These are phyloP conservation scores for Pemphredon lugubris DNA, from an alignment of 2,888 invertebrate species.

Conservation along the genomic window DNA sequence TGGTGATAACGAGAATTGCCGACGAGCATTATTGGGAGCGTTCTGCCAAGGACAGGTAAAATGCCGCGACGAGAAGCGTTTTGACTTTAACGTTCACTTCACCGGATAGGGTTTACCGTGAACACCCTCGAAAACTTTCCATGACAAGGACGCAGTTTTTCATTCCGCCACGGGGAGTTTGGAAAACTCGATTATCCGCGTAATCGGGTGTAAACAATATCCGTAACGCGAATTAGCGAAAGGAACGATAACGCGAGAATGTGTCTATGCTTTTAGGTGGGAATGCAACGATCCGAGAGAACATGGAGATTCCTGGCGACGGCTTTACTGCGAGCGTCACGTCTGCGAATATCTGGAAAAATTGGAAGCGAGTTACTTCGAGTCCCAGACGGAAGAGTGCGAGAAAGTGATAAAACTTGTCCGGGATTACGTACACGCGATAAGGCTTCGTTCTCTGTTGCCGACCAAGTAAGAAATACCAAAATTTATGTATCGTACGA, in stretches of 20 bases:
- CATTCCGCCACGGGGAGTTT: too few species aligned
- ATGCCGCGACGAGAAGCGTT: background rate
- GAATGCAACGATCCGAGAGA: conserved; percentile 65
- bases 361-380: conserved; percentile 68
- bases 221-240: too few species aligned
- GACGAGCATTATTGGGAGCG: conserved; percentile 87
- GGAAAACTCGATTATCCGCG: too few species aligned
- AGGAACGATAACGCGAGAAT: too few species aligned
- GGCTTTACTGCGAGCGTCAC: conserved; percentile 77
- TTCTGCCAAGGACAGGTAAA: conserved; percentile 78
- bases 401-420: conserved; percentile 64
- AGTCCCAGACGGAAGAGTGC: conserved; percentile 63
- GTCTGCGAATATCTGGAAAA: conserved; percentile 75
- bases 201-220: too few species aligned
- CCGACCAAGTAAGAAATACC: conserved; percentile 66
- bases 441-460: conserved; percentile 68
- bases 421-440: conserved; percentile 58
- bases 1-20: conserved; percentile 75
- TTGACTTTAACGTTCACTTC: background rate
- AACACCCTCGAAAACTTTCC: too few species aligned
- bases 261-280: conserved; percentile 70
- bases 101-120: too few species aligned
- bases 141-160: too few species aligned
- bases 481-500: background rate
- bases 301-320: conserved; percentile 76